Evolutionary conservation across 2,797 vertebrate genomes (phyloP).

Genomic region (Limnodromus scolopaceus): DNA sequence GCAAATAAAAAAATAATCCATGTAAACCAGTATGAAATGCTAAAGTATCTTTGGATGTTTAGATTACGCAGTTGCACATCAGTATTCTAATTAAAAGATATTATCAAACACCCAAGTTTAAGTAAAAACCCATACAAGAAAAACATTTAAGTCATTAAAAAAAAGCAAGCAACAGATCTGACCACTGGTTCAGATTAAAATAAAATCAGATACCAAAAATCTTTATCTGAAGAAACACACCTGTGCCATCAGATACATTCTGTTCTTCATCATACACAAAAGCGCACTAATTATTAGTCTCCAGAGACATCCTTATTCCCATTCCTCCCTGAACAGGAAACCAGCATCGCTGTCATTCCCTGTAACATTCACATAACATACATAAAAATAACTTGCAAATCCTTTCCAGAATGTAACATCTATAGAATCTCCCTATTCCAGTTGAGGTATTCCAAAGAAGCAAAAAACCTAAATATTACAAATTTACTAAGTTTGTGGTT

Average conservation of each 20-base stretch:
- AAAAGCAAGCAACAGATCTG: neutral
- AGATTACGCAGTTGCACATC: neutral
- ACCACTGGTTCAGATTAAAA: neutral
- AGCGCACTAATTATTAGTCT: neutral
- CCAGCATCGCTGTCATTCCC: neutral
- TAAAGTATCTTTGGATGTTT: constrained; percentile 16
- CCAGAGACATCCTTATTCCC: neutral
- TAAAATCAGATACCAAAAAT: neutral
- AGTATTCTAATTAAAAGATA: neutral
- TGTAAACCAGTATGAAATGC: constrained; percentile 55
- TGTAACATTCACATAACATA: neutral
- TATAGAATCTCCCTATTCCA: neutral
- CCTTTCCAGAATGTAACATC: neutral
- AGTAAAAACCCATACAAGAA: neutral
- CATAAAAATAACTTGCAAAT: neutral
- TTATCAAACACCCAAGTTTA: neutral
- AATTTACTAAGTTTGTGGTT: neutral
- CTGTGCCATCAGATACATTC: neutral
- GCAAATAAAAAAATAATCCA: constrained; percentile 68
- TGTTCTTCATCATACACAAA: neutral
- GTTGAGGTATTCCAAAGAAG: neutral
- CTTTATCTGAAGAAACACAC: neutral
- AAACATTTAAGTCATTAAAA: neutral
- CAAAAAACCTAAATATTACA: neutral
- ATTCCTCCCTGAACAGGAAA: neutral